These are phyloP conservation scores for Lordiphosa collinella DNA, from an alignment of 1,140 invertebrate genomes.

Conservation along the genomic window DNA sequence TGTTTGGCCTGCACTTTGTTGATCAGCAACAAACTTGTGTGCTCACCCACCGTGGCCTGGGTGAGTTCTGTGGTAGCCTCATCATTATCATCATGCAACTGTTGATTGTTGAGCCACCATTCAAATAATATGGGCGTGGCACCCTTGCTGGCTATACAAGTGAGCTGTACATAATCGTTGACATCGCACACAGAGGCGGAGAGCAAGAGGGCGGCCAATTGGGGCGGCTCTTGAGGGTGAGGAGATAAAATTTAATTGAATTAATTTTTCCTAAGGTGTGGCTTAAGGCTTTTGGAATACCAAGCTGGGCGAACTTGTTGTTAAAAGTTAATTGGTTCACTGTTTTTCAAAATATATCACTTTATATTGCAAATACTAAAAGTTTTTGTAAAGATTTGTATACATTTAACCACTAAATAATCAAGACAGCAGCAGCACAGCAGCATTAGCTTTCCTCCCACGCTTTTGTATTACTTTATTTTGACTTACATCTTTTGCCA, in stretches of 20 bases:
- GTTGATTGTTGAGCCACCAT: constrained; percentile 83
- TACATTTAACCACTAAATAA: no score
- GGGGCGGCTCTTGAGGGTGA: constrained; percentile 83
- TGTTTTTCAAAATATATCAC: no score
- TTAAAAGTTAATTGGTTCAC: no score
- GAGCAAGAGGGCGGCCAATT: constrained; percentile 88
- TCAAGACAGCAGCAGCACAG: no score
- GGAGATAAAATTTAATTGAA: neutral
- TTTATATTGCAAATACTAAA: no score
- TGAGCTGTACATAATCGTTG: constrained; percentile 86
- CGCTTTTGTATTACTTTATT: no score
- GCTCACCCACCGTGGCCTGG: constrained; percentile 81
- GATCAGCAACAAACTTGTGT: constrained; percentile 79
- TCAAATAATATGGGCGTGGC: constrained; percentile 85
- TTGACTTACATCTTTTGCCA: no score
- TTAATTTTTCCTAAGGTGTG: no score
- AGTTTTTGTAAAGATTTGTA: no score
- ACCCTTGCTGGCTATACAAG: constrained; percentile 86
- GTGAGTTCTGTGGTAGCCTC: constrained; percentile 43
- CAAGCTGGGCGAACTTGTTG: no score
- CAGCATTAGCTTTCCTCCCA: no score
- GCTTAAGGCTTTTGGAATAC: no score
- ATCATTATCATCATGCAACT: constrained; percentile 46
- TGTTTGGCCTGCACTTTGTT: constrained; percentile 83
- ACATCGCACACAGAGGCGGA: constrained; percentile 88